These are phyloP conservation scores for Papilio helenus DNA, from an alignment of 1,140 invertebrate species.

Conservation along the genomic window DNA sequence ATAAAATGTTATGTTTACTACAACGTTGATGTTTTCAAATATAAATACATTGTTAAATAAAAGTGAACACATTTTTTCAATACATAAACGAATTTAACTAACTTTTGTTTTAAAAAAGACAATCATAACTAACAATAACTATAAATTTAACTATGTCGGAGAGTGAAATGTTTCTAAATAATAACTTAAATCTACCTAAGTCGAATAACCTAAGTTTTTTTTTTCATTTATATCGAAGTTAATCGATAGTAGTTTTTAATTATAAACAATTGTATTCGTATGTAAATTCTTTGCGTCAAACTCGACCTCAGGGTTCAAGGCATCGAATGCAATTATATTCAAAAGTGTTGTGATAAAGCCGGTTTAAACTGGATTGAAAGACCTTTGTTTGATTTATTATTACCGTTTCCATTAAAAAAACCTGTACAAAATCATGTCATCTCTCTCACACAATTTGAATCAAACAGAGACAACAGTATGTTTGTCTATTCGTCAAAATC, in stretches of 20 bases:
- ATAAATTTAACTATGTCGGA: no score
- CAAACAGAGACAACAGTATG: background rate
- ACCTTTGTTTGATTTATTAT: background rate
- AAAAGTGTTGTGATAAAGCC: background rate
- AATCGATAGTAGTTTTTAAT: background rate
- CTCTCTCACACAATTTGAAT: background rate
- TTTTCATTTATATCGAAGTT: background rate
- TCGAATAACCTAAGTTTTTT: no score
- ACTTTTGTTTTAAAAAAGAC: no score
- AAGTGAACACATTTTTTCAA: no score
- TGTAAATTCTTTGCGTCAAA: conserved; percentile 11
- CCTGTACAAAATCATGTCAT: background rate
- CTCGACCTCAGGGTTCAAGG: background rate
- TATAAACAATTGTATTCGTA: background rate
- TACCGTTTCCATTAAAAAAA: background rate
- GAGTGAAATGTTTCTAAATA: no score
- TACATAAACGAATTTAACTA: no score
- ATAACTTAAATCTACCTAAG: no score
- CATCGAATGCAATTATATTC: background rate
- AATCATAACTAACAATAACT: no score
- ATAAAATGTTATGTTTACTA: conserved; percentile 8
- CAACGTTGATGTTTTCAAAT: background rate
- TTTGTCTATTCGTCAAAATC: background rate
- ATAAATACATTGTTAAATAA: no score
- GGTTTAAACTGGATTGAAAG: background rate